Base-by-base conservation (phyloP, 2,113 vertebrate genomes). In the Chionis minor region DNA sequence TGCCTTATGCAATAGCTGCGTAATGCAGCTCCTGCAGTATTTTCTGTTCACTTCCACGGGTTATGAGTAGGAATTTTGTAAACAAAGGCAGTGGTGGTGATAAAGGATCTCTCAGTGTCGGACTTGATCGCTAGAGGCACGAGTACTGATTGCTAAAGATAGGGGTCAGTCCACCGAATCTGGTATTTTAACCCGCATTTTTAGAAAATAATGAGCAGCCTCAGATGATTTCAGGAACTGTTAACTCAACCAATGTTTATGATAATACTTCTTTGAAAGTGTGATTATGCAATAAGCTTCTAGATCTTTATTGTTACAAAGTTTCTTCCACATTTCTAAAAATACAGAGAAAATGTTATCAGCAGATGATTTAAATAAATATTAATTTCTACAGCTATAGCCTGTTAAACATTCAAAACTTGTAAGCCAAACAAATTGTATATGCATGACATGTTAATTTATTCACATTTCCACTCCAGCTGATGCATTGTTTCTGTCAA, bases 281-380 rank as follows among this genome's bases (percentile, higher is more conserved):
- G 80, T 55, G 49, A 66, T 61, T 83, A 56, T 38, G 66, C 77
- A 71, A 69, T 87, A 86, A 91, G 44, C 27, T 87, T 55, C 33
- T 67, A 92, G 72, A 62, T 81, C 75, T 88, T 90, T 90, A 74
- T 82, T 94, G 91, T 91, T 92, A 75, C 38, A 81, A 92, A 71
- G 54, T 62, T 93, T 52, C 71, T 89, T 91, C 87, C 82, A 13
- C n/a, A 27, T 80, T 90, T 93, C 91, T 96, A 95, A 89, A 95
- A 95, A 93, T 74, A 86, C 4, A 92, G 54, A 71, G 45, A 69
- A 85, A 94, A 94, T 71, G 35, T 88, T 84, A 93, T 86, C 91
- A 94, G 95, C 96, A 97, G 91, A 97, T 96, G 96, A 93, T 89
- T 96, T 86, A 95, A 92, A 95, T 97, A 94, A 94, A 96, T 96